Percentiles rank a stretch among this genome's conserved stretches.
Conservation (phyloP, 2,888 invertebrate genomes). For the Fragum fragum region DNA sequence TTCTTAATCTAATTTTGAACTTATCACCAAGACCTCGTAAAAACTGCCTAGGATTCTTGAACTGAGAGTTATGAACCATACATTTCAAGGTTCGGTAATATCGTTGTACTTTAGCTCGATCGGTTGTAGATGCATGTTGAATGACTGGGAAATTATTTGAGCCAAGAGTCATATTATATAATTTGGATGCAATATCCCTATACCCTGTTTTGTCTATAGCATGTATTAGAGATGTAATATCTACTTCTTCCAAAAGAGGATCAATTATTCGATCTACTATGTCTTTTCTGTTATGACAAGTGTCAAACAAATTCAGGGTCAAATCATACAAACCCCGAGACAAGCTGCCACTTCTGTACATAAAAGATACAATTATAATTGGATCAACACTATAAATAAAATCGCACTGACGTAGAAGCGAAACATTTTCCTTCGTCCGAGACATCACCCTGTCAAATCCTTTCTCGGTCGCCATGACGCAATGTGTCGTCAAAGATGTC, state of each 20-base stretch:
- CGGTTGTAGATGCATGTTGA: no score
- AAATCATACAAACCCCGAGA: not conserved
- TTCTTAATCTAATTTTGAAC: slow-evolving; percentile 23
- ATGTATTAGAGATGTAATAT: not conserved
- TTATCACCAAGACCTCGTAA: slow-evolving; percentile 50
- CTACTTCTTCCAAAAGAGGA: not conserved
- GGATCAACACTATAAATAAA: not conserved
- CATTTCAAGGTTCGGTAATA: slow-evolving; percentile 46
- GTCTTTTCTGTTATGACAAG: not conserved
- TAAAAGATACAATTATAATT: not conserved
- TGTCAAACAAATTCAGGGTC: not conserved
- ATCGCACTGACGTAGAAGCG: no score
- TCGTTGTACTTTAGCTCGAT: not conserved
- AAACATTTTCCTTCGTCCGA: no score
- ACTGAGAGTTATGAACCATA: slow-evolving; percentile 53
- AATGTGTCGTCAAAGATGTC: no score
- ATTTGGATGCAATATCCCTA: not conserved
- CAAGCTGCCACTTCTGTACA: not conserved
- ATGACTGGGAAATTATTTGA: no score
- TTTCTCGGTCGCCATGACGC: no score
- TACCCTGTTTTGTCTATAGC: not conserved
- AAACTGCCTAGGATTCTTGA: slow-evolving; percentile 42
- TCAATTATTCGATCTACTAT: not conserved
- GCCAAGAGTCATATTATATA: not conserved
- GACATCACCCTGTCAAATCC: no score